Percentiles rank a stretch among this genome's conserved stretches.
Evolutionary conservation across 2,113 vertebrate species (phyloP).

Genomic region (Pseudopipra pipra): DNA sequence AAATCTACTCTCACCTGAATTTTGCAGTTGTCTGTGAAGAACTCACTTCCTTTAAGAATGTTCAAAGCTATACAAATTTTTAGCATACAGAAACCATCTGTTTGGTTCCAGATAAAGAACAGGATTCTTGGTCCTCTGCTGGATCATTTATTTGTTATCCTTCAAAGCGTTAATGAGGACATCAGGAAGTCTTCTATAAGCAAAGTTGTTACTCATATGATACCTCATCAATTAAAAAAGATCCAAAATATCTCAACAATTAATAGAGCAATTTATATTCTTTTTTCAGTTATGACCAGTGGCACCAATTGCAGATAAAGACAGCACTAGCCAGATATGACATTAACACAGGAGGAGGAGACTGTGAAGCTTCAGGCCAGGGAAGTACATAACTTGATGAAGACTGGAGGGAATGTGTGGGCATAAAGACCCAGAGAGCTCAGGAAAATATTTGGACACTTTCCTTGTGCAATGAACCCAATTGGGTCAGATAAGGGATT

Average conservation of each 20-base stretch:
- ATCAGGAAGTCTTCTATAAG: neutral
- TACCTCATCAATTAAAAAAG: neutral
- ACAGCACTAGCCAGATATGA: neutral
- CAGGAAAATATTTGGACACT: neutral
- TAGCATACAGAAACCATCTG: neutral
- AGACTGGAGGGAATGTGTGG: neutral
- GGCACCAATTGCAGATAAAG: neutral
- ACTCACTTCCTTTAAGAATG: neutral
- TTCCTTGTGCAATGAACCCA: neutral
- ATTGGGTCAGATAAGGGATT: neutral
- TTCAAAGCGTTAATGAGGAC: neutral
- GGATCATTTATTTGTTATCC: neutral
- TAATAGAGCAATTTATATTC: neutral
- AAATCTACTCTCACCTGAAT: neutral
- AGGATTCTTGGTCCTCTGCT: neutral
- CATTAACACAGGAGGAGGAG: neutral
- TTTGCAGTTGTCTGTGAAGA: neutral
- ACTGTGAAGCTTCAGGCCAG: neutral
- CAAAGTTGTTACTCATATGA: rapidly evolving
- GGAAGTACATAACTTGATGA: neutral
- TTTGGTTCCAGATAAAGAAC: neutral
- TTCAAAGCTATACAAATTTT: neutral
- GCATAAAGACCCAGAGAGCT: neutral
- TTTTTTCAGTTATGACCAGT: neutral
- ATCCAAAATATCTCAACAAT: neutral